Evolutionary conservation across 2,113 vertebrate species (phyloP).

Genomic region (Neogobius melanostomus): DNA sequence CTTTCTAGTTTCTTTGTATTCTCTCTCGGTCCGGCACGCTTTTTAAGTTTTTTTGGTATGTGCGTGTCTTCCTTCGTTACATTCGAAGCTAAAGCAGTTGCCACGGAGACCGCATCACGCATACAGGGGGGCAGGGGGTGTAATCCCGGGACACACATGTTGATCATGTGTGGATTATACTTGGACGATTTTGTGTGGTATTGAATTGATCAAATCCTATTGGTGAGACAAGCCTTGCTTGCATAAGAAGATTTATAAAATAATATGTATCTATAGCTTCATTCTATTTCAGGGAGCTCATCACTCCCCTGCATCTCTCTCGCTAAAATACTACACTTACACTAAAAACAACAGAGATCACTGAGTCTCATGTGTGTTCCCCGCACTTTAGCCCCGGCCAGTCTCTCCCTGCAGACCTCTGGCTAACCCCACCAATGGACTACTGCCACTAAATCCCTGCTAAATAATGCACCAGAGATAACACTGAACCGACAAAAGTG

Average conservation of each 20-base stretch:
- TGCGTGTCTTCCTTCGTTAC: too few species aligned
- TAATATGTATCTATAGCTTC: too few species aligned
- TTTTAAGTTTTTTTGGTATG: too few species aligned
- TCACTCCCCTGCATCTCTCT: too few species aligned
- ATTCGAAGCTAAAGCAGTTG: constrained; percentile 54
- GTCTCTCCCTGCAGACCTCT: constrained; percentile 39
- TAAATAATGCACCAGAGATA: constrained; percentile 13
- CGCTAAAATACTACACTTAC: too few species aligned
- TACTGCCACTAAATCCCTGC: constrained; percentile 28
- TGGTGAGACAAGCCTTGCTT: background rate
- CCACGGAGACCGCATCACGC: constrained; percentile 60
- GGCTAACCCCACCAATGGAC: constrained; percentile 29
- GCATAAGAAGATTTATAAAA: background rate
- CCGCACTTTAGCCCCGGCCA: constrained; percentile 27
- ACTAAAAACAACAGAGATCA: background rate
- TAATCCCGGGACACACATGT: constrained; percentile 22
- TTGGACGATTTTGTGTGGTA: too few species aligned
- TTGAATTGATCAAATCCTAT: background rate
- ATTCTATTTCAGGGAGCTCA: constrained; percentile 30
- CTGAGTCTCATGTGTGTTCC: constrained; percentile 35
- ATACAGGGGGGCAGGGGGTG: constrained; percentile 1
- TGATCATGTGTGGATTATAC: constrained; percentile 11
- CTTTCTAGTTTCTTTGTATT: too few species aligned
- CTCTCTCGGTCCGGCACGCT: too few species aligned
- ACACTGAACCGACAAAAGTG: background rate